Base-by-base conservation (phyloP, 2,797 vertebrate species). In the Microchirus variegatus region DNA sequence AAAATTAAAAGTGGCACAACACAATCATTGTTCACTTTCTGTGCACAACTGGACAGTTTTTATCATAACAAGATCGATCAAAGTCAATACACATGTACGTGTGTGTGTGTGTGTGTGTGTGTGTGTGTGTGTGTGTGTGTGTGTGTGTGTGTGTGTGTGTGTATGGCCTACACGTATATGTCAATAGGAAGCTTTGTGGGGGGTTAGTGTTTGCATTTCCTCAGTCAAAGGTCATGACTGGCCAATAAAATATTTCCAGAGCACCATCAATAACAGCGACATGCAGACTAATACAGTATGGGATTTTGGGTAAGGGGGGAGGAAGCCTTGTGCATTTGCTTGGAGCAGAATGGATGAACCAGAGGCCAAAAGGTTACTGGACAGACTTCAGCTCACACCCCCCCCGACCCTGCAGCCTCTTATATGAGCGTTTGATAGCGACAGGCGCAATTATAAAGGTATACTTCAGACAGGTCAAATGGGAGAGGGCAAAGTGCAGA, bases 391-490 rank as follows among this genome's bases (percentile, higher is more conserved):
- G 72, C 77, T n/a, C n/a, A n/a, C n/a, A n/a, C 22, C 22, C 22
- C 77, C 76, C 75, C 60, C 63, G 73, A 84, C 85, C 87, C 73
- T 70, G 69, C 75, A 79, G 69, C 80, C 75, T 78, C 84, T 90
- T 84, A 84, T 91, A 93, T 92, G 88, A 80, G 90, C 86, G 84
- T 92, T 92, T 92, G 87, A 92, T 93, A 87, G 89, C 66, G 76
- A 79, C 82, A 76, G 80, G 81, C 78, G 82, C 87, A 92, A 92
- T 93, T 92, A 93, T 92, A 90, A 93, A 92, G 89, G 92, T 93
- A 92, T 93, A 93, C 87, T 92, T 92, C 86, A 93, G 88, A 87
- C 87, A 85, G 85, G 88, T 92, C 90, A 93, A 94, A 93, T 91
- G 87, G 87, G 85, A 86, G 73, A 90, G 90, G 90, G 86, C 90